A percentile compares a stretch with the other conserved stretches of the same genome.
These are phyloP conservation scores for Conomelus anceps DNA, from an alignment of 2,888 invertebrate genomes.

Conservation along the genomic window DNA sequence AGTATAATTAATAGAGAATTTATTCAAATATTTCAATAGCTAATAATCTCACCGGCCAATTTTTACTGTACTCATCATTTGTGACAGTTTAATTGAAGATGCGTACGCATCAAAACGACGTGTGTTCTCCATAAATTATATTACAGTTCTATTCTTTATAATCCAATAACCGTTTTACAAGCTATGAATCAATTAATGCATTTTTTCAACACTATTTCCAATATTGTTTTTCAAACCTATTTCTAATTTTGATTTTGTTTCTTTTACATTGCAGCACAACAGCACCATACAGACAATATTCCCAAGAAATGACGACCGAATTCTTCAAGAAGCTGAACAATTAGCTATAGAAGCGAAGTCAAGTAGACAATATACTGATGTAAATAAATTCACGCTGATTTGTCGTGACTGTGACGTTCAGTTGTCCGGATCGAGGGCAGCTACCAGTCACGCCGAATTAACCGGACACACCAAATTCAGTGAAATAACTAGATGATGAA, in stretches of 20 bases:
- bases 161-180: too few species aligned
- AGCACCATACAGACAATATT: constrained; percentile 72
- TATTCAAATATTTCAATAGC: too few species aligned
- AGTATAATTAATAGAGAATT: too few species aligned
- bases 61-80: too few species aligned
- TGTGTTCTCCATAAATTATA: too few species aligned
- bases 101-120: too few species aligned
- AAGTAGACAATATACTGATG: constrained; percentile 84
- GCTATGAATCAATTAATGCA: too few species aligned
- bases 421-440: constrained; percentile 73
- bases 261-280: constrained; percentile 50
- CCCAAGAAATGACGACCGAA: constrained; percentile 60
- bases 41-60: too few species aligned
- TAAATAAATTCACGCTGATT: constrained; percentile 75
- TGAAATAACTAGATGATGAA: constrained; percentile 47
- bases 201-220: background rate
- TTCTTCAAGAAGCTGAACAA: constrained; percentile 74
- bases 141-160: too few species aligned
- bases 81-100: too few species aligned
- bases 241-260: background rate
- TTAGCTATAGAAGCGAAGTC: constrained; percentile 82
- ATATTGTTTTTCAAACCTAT: background rate
- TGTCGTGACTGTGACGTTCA: constrained; percentile 73
- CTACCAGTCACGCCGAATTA: constrained; percentile 74
- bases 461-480: constrained; percentile 79